A percentile compares a stretch with the other conserved stretches of the same genome.
These are phyloP conservation scores for Cerceris ruficornis DNA, from an alignment of 2,888 invertebrate genomes.

Conservation along the genomic window DNA sequence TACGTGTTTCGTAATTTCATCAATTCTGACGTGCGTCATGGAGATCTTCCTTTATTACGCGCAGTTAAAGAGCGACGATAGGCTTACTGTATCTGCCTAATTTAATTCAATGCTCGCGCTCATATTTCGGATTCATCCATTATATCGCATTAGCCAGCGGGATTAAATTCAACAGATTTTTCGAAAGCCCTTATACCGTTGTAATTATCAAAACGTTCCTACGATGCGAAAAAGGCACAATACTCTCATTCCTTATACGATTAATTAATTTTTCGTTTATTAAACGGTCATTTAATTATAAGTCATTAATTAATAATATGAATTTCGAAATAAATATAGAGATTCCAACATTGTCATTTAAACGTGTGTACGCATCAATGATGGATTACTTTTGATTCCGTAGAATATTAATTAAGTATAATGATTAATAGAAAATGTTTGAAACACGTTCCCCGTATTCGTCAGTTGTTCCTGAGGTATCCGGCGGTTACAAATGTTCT, in stretches of 20 bases:
- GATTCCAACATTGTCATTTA: too few species aligned
- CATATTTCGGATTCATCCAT: slow-evolving; percentile 12
- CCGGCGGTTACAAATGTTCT: not conserved
- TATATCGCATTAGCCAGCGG: not conserved
- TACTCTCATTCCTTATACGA: not conserved
- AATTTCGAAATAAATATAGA: too few species aligned
- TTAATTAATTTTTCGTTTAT: too few species aligned
- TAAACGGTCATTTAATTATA: too few species aligned
- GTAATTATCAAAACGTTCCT: not conserved
- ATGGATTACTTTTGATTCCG: too few species aligned
- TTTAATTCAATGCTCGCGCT: slow-evolving; percentile 30
- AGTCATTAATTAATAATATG: too few species aligned
- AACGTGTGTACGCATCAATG: too few species aligned
- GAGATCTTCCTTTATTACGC: slow-evolving; percentile 37
- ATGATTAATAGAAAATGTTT: too few species aligned
- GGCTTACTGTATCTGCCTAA: slow-evolving; percentile 32
- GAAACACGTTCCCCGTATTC: not conserved
- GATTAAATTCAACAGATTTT: not conserved
- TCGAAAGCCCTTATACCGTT: not conserved
- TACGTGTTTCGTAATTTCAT: slow-evolving; percentile 37
- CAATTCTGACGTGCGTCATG: slow-evolving; percentile 34
- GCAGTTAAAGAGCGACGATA: slow-evolving; percentile 36
- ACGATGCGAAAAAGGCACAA: not conserved
- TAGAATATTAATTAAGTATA: too few species aligned
- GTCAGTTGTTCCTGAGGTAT: not conserved